Evolutionary conservation across 1,140 invertebrate genomes (phyloP).

Genomic region (Drosophila tani): DNA sequence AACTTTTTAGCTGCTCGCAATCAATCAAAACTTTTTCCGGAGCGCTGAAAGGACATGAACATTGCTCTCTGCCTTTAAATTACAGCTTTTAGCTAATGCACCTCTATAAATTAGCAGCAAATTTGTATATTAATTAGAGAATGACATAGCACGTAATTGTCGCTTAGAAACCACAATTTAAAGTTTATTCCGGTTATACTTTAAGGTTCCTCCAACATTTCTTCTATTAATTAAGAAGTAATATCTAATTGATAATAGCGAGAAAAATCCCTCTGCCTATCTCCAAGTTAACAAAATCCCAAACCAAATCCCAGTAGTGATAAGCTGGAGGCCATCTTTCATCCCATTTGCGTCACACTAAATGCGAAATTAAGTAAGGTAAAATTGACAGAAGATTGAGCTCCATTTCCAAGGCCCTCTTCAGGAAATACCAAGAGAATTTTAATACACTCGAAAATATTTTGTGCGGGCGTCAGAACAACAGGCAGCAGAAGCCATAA

Average conservation of each 20-base stretch:
- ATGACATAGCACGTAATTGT: background rate
- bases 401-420: slow-evolving; percentile 11
- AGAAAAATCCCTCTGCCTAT: background rate
- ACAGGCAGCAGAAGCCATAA: slow-evolving; percentile 26
- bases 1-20: slow-evolving; percentile 6
- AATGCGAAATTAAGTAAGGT: slow-evolving; percentile 74
- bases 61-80: background rate
- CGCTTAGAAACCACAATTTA: too few species aligned
- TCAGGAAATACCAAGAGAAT: slow-evolving; percentile 22
- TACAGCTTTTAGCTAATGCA: slow-evolving; percentile 1
- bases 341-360: slow-evolving; percentile 20
- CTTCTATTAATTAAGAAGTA: background rate
- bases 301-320: slow-evolving; percentile 25
- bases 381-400: slow-evolving; percentile 72
- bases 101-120: background rate
- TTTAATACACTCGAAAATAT: slow-evolving; percentile 76
- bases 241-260: background rate
- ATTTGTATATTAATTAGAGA: slow-evolving; percentile 9
- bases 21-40: slow-evolving; percentile 18
- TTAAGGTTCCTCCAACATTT: too few species aligned
- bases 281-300: background rate
- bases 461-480: slow-evolving; percentile 30
- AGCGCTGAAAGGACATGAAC: background rate
- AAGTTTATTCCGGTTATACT: too few species aligned
- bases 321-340: slow-evolving; percentile 17